Evolutionary conservation across 2,113 vertebrate genomes (phyloP).

Genomic region (Tachysurus fulvidraco): DNA sequence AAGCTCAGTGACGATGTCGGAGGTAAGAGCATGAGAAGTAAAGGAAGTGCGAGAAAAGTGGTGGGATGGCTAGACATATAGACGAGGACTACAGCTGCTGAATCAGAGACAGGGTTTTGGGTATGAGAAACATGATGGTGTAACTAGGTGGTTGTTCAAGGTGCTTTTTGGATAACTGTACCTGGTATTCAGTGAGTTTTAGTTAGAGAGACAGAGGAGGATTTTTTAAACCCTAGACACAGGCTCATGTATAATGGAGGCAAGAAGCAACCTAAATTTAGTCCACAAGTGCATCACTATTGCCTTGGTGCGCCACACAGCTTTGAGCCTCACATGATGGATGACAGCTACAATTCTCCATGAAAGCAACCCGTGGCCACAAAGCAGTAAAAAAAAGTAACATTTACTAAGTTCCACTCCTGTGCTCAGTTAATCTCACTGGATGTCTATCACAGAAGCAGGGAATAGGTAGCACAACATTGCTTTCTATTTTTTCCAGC

Average conservation of each 20-base stretch:
- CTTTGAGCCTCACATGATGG: conserved; percentile 26
- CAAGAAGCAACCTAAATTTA: conserved; percentile 46
- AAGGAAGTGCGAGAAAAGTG: background rate
- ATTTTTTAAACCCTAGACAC: conserved; percentile 27
- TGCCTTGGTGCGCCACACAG: conserved; percentile 31
- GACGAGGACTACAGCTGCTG: background rate
- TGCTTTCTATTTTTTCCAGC: background rate
- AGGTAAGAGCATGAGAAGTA: background rate
- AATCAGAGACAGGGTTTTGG: background rate
- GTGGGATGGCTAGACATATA: background rate
- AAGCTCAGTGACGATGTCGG: background rate
- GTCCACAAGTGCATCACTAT: conserved; percentile 36
- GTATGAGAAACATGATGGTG: background rate
- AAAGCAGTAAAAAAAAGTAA: conserved; percentile 17
- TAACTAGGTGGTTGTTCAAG: background rate
- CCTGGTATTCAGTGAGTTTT: background rate
- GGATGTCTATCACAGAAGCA: conserved; percentile 16
- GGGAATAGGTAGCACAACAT: background rate
- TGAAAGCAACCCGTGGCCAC: conserved; percentile 18
- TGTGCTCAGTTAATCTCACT: background rate
- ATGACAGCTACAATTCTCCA: conserved; percentile 13
- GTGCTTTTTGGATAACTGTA: background rate
- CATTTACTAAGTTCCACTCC: conserved; percentile 30
- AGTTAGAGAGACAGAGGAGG: background rate
- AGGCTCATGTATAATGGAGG: conserved; percentile 46